Conservation (phyloP, 2,113 vertebrate species). For the Paedocypris sp. region DNA sequence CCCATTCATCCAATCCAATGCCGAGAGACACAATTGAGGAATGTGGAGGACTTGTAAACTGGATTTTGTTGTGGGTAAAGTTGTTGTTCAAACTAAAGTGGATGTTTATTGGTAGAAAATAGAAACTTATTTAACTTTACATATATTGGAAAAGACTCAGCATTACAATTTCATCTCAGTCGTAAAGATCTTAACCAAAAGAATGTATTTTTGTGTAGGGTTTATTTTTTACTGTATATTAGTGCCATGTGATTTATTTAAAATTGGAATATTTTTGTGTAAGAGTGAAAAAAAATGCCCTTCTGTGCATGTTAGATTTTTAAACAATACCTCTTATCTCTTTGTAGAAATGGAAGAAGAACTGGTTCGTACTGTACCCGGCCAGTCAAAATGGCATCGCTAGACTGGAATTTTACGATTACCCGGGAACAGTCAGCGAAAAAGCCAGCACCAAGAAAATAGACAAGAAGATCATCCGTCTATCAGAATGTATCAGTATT, state of each 20-base stretch:
- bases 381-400: constrained; percentile 88
- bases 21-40: not conserved
- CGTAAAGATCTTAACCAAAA: too few relatives aligned
- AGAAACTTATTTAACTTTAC: too few relatives aligned
- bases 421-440: constrained; percentile 62
- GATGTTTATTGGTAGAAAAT: too few relatives aligned
- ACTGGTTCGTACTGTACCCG: constrained; percentile 84
- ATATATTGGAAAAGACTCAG: too few relatives aligned
- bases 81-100: not conserved
- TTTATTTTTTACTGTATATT: too few relatives aligned
- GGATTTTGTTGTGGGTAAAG: not conserved
- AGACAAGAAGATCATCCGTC: constrained; percentile 84
- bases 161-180: too few relatives aligned
- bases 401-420: constrained; percentile 86
- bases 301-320: too few relatives aligned
- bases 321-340: not conserved
- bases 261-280: too few relatives aligned
- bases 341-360: constrained; percentile 87
- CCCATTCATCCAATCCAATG: not conserved
- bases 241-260: too few relatives aligned
- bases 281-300: not conserved
- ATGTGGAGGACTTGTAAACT: not conserved
- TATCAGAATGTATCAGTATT: constrained; percentile 89
- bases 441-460: constrained; percentile 67
- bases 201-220: too few relatives aligned